These are phyloP conservation scores for Corydoras maculifer DNA, from an alignment of 2,113 vertebrate species.

Conservation along the genomic window DNA sequence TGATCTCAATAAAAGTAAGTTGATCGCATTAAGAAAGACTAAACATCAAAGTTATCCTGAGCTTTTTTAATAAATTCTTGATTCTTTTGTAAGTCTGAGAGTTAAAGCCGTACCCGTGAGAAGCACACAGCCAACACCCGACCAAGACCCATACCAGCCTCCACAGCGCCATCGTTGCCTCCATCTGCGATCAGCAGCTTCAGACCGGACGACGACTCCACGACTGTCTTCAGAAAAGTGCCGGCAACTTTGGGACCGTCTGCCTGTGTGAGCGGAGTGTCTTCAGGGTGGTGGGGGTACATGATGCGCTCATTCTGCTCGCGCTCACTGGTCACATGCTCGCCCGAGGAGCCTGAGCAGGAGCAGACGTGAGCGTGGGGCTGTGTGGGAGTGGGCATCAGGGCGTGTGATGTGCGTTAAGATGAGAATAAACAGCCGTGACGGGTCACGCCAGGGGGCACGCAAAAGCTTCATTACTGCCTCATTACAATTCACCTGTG, in stretches of 20 bases:
- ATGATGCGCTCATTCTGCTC: conserved; percentile 41
- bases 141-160: conserved; percentile 49
- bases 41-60: too few species aligned
- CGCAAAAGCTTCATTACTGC: neutral
- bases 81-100: too few species aligned
- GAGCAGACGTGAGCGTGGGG: conserved; percentile 36
- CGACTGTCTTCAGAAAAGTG: conserved; percentile 12
- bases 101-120: conserved; percentile 50
- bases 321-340: conserved; percentile 51
- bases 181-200: too few species aligned
- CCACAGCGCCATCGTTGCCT: conserved; percentile 6
- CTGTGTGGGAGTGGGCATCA: conserved; percentile 10
- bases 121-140: conserved; percentile 51
- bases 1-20: too few species aligned
- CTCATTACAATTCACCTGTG: too few species aligned
- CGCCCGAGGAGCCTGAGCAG: conserved; percentile 62
- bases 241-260: conserved; percentile 3
- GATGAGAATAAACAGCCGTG: conserved; percentile 25
- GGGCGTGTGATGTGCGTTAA: conserved; percentile 20
- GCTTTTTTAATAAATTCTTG: too few species aligned
- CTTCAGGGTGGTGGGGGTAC: neutral
- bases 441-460: conserved; percentile 7
- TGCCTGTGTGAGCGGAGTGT: neutral
- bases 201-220: too few species aligned
- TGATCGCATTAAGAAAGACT: too few species aligned